Evolutionary conservation across 2,113 vertebrate genomes (phyloP).

Genomic region (Cochlearius cochlearius): DNA sequence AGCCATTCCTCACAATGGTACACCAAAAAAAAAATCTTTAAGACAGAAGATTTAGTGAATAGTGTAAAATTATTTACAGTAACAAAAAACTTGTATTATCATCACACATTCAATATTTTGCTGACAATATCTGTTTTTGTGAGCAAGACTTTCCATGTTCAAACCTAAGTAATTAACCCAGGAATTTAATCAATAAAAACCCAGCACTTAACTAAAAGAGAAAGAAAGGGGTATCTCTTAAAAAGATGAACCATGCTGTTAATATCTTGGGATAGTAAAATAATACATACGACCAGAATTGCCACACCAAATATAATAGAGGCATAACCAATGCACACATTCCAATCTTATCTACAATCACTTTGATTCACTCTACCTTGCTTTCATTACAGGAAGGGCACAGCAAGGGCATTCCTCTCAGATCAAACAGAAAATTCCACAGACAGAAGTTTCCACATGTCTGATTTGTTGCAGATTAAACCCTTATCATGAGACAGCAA

Average conservation of each 20-base stretch:
- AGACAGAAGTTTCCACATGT: slow-evolving; percentile 72
- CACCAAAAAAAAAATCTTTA: neutral
- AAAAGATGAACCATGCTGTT: neutral
- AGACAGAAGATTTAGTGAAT: slow-evolving; percentile 46
- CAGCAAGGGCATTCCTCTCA: slow-evolving; percentile 58
- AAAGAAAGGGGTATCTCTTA: neutral
- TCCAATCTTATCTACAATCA: slow-evolving; percentile 72
- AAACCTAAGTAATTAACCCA: slow-evolving; percentile 66
- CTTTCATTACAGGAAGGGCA: slow-evolving; percentile 74
- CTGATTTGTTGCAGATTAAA: slow-evolving; percentile 59
- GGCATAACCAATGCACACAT: slow-evolving; percentile 54
- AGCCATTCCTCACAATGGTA: neutral
- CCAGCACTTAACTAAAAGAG: neutral
- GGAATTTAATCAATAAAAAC: slow-evolving; percentile 13
- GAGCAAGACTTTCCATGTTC: slow-evolving; percentile 67
- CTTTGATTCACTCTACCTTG: slow-evolving; percentile 66
- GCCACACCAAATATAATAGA: slow-evolving; percentile 46
- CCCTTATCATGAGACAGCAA: slow-evolving; percentile 44
- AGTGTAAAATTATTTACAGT: slow-evolving; percentile 52
- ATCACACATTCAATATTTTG: slow-evolving; percentile 68
- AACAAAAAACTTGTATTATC: slow-evolving; percentile 63
- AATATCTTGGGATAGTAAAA: slow-evolving; percentile 24
- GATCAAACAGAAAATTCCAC: slow-evolving; percentile 67
- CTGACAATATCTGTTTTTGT: slow-evolving; percentile 66
- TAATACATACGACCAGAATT: neutral